Base-by-base conservation (phyloP, 2,797 vertebrate species). In the Sebastiscus tertius region DNA sequence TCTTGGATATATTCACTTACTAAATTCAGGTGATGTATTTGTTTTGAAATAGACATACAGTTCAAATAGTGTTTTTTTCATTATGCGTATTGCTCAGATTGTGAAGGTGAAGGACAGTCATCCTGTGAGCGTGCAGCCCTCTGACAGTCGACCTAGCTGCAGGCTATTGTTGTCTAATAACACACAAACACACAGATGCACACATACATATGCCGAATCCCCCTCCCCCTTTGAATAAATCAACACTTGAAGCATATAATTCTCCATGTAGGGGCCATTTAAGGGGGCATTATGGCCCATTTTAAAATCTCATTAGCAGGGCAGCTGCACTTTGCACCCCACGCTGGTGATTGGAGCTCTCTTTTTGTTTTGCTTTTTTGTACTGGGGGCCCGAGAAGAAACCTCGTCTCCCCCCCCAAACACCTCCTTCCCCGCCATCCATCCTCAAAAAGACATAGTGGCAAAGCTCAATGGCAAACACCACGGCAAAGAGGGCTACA, bases 231-330 rank as follows among this genome's bases (percentile, higher is more conserved):
- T 84, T 87, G 93, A 94, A 92, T 94, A 92, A 94, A 94, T 95
- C 87, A 90, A 84, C 88, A 88, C 88, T 90, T 83, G 88, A 92
- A 93, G 87, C 94, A 94, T 95, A 94, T 95, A 93, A 96, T 96
- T 96, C 93, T 94, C 91, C 85, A 89, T 91, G 91, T 94, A 93
- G 94, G 92, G 89, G 87, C 86, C 87, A 22, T 95, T 96, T 95
- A 92, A 92, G 88, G 92, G 91, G 87, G 94, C 92, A 95, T 95
- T 95, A 94, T 95, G 92, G 91, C 88, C 93, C 91, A 90, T 94
- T 95, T 96, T 96, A 94, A 96, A 95, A 95, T 95, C 95, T 96
- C 94, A 95, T 96, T 95, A 95, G 87, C 73, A 90, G 93, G 94
- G 89, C 95, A 96, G 96, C 95, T 96, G 96, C 95, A 96, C 93